phyloP scores from a whole-genome alignment of 1,140 invertebrate genomes.

The Drosophila sechellia region DNA sequence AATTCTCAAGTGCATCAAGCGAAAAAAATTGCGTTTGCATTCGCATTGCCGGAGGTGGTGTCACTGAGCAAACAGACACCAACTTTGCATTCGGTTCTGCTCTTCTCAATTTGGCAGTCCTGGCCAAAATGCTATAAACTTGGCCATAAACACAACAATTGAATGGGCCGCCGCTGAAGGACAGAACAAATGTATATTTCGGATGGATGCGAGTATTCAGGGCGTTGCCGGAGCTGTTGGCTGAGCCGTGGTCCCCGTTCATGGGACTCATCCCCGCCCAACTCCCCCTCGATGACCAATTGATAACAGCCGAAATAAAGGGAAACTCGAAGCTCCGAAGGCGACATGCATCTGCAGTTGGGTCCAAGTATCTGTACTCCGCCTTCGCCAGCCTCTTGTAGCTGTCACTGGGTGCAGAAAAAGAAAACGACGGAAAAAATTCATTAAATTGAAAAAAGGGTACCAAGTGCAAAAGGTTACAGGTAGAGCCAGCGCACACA shows the following conservation, averaged over 20 bases:
- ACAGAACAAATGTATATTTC: conserved; percentile 51
- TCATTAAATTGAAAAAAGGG: conserved; percentile 82
- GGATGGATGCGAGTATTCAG: conserved; percentile 37
- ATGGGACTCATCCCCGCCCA: not conserved
- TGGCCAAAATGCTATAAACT: conserved; percentile 38
- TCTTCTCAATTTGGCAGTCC: conserved; percentile 48
- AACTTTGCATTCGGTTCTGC: conserved; percentile 39
- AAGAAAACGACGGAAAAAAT: conserved; percentile 68
- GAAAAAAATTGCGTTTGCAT: not conserved
- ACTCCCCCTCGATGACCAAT: conserved; percentile 20
- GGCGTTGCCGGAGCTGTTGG: conserved; percentile 18
- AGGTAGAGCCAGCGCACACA: conserved; percentile 65
- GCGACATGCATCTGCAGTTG: conserved; percentile 34
- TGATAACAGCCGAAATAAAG: conserved; percentile 34
- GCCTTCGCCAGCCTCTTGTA: conserved; percentile 41
- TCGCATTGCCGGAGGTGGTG: conserved; percentile 35
- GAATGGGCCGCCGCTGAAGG: conserved; percentile 32
- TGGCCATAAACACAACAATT: conserved; percentile 53
- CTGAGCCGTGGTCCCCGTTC: not conserved
- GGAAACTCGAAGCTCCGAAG: conserved; percentile 17
- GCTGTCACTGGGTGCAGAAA: conserved; percentile 62
- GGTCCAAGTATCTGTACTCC: conserved; percentile 2
- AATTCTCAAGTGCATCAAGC: too few species aligned
- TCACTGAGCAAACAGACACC: conserved; percentile 30
- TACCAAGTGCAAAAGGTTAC: conserved; percentile 84